Percentiles rank a stretch among this genome's conserved stretches.
phyloP scores from a whole-genome alignment of 2,888 invertebrate genomes.

The Macrophya annulata region DNA sequence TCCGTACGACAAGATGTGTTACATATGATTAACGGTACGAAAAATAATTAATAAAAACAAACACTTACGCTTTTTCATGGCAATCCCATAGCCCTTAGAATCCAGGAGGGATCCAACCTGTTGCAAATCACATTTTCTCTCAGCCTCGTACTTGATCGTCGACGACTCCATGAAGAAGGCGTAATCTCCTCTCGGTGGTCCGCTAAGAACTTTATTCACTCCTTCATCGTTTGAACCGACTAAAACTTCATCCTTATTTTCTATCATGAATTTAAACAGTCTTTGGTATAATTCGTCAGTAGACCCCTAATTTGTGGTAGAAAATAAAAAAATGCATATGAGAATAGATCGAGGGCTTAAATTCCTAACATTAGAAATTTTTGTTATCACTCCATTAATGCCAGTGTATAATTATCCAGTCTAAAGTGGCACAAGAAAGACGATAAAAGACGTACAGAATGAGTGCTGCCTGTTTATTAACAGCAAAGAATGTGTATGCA shows the following conservation, averaged over 20 bases:
- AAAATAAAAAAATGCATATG: not conserved
- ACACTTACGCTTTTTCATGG: slow-evolving; percentile 88
- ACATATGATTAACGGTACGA: not conserved
- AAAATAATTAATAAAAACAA: not conserved
- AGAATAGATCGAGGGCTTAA: not conserved
- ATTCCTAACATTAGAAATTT: not conserved
- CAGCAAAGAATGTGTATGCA: too few species aligned
- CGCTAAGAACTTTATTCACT: slow-evolving; percentile 81
- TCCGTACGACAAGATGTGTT: not conserved
- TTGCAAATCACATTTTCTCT: slow-evolving; percentile 89
- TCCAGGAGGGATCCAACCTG: slow-evolving; percentile 89
- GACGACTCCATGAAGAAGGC: slow-evolving; percentile 96
- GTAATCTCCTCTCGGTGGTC: slow-evolving; percentile 81
- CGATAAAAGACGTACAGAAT: too few species aligned
- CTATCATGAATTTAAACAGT: slow-evolving; percentile 91
- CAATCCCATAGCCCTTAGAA: slow-evolving; percentile 93
- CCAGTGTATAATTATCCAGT: too few species aligned
- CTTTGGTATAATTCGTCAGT: slow-evolving; percentile 89
- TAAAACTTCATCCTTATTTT: slow-evolving; percentile 83
- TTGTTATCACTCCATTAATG: too few species aligned
- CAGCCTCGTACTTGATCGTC: slow-evolving; percentile 91
- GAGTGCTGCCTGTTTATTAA: too few species aligned
- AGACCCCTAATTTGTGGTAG: slow-evolving; percentile 84
- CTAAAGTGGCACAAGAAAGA: too few species aligned
- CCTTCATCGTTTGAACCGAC: slow-evolving; percentile 85